Percentiles rank a stretch among this genome's conserved stretches.
Evolutionary conservation across 30 jellyfish, hydroid and myxozoan genomes (phyloP).

Genomic region (Catostylus mosaicus): DNA sequence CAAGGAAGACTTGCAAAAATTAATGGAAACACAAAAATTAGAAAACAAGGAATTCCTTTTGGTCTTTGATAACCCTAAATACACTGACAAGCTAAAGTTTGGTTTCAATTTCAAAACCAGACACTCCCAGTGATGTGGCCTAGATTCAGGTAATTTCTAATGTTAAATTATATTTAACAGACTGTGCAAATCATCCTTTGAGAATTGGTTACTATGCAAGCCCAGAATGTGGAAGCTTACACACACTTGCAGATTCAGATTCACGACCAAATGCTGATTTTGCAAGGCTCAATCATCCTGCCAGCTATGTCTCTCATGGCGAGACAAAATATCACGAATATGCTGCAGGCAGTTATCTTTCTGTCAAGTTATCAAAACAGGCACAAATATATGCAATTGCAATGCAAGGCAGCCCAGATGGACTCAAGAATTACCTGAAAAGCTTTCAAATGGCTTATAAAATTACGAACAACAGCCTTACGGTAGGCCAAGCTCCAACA

Average conservation of each 20-base stretch:
- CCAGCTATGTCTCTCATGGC: conserved; percentile 15
- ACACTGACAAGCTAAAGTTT: background rate
- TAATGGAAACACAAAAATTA: no score
- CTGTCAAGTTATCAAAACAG: conserved; percentile 31
- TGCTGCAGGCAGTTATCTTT: conserved; percentile 31
- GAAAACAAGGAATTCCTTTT: background rate
- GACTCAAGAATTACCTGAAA: conserved; percentile 27
- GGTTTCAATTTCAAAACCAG: background rate
- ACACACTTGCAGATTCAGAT: conserved; percentile 34
- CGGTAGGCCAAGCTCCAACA: conserved; percentile 10
- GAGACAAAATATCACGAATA: conserved; percentile 46
- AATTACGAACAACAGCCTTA: background rate
- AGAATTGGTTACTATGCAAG: conserved; percentile 53
- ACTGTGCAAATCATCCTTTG: conserved; percentile 51
- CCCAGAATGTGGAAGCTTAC: conserved; percentile 47
- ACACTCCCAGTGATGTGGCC: background rate
- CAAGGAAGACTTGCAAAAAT: no score
- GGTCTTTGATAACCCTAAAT: no score
- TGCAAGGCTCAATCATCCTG: conserved; percentile 47
- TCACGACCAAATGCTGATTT: conserved; percentile 45
- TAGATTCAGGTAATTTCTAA: background rate
- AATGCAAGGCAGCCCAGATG: conserved; percentile 46
- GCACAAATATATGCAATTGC: conserved; percentile 40
- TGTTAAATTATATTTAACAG: background rate
- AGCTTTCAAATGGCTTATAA: conserved; percentile 23